phyloP scores from a whole-genome alignment of 2,888 invertebrate species.

The Diarsia mendica region DNA sequence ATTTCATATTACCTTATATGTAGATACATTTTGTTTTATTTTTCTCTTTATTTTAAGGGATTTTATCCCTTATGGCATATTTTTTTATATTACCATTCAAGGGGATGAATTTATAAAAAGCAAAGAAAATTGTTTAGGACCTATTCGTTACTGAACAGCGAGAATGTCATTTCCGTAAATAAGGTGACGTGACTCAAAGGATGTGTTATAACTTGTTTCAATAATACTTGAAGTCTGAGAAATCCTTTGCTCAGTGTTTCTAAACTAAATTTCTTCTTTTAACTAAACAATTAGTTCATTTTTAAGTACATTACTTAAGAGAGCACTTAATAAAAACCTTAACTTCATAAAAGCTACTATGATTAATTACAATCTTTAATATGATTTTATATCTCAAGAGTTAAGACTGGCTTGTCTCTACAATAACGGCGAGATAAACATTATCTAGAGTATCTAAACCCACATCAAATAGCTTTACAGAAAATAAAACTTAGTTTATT shows the following conservation, averaged over 20 bases:
- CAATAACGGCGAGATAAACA: slow-evolving; percentile 35
- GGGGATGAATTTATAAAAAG: too few relatives aligned
- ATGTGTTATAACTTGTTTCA: neutral
- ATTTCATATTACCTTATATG: slow-evolving; percentile 5
- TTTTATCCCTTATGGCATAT: neutral
- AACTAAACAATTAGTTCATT: neutral
- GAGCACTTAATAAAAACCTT: slow-evolving; percentile 3
- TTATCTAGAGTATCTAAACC: slow-evolving; percentile 41
- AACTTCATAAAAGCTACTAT: slow-evolving; percentile 35
- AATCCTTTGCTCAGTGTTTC: neutral
- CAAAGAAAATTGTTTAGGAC: neutral
- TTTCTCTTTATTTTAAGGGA: neutral
- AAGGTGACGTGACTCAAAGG: neutral
- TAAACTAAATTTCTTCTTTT: neutral
- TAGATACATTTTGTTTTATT: slow-evolving; percentile 12
- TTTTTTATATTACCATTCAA: slow-evolving; percentile 1
- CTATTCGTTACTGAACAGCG: neutral
- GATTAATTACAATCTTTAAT: slow-evolving; percentile 48
- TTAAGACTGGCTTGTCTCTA: slow-evolving; percentile 21
- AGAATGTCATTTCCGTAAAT: neutral
- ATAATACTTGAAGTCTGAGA: neutral
- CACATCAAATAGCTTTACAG: slow-evolving; percentile 30
- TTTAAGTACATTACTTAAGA: slow-evolving; percentile 11
- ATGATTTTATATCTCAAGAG: slow-evolving; percentile 28
- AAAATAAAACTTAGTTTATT: slow-evolving; percentile 38